Conservation (phyloP, 2,797 vertebrate genomes). For the Typhlichthys subterraneus region DNA sequence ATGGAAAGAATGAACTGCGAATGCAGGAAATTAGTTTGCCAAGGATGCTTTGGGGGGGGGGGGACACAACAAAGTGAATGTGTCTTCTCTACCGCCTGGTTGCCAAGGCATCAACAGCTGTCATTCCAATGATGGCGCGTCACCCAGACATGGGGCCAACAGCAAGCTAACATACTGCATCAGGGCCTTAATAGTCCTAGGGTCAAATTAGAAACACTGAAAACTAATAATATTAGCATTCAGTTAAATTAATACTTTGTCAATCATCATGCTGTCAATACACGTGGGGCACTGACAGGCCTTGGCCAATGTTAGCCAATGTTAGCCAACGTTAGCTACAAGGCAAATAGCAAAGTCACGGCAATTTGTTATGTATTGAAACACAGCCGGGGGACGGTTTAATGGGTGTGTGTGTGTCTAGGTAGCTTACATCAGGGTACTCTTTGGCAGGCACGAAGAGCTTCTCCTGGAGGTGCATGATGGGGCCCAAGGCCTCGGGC, state of each 20-base stretch:
- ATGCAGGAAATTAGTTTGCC: background rate
- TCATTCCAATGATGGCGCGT: constrained; percentile 24
- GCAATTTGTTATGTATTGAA: background rate
- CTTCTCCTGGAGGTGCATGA: constrained; percentile 85
- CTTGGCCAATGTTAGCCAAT: too few species aligned
- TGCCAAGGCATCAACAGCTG: constrained; percentile 25
- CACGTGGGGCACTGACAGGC: too few species aligned
- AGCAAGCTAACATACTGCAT: background rate
- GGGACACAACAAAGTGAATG: background rate
- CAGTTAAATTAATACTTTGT: too few species aligned
- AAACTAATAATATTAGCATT: too few species aligned
- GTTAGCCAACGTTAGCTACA: too few species aligned
- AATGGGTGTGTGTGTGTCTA: background rate
- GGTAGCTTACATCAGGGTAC: constrained; percentile 81
- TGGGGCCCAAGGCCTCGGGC: constrained; percentile 79
- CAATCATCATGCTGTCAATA: too few species aligned
- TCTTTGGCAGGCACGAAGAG: constrained; percentile 87
- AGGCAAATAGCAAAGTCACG: background rate
- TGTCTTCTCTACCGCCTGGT: constrained; percentile 13
- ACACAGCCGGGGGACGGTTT: background rate
- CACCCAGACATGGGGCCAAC: constrained; percentile 17
- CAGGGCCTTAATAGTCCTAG: background rate
- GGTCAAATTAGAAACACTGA: too few species aligned
- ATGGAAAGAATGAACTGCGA: background rate
- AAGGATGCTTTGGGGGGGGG: background rate